These are phyloP conservation scores for Microctonus brassicae DNA, from an alignment of 2,888 invertebrate genomes.

Conservation along the genomic window DNA sequence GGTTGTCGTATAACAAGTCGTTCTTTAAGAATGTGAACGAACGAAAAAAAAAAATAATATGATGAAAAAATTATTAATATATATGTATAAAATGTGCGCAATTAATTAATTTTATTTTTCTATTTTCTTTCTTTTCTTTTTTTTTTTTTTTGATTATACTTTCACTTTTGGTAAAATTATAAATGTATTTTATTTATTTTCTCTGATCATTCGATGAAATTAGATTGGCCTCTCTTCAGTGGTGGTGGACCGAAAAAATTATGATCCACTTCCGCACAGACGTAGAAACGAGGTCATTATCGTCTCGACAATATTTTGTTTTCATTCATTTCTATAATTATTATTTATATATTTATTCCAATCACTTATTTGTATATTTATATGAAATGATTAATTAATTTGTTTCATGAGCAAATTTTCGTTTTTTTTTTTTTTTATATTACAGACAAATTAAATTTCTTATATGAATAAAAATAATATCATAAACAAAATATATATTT, in stretches of 20 bases:
- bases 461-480: no score
- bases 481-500: no score
- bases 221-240: not conserved
- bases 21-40: not conserved
- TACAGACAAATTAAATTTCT: no score
- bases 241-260: not conserved
- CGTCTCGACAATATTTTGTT: not conserved
- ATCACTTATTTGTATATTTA: no score
- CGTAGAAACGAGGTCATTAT: constrained; percentile 13
- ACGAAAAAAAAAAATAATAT: constrained; percentile 26
- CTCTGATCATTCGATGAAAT: not conserved
- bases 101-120: not conserved
- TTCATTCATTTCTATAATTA: no score
- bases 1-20: constrained; percentile 38
- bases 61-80: not conserved
- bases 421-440: no score
- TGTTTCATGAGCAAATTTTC: no score
- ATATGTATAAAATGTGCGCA: not conserved
- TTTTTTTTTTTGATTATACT: no score
- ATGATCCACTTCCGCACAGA: constrained; percentile 16
- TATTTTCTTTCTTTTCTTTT: no score
- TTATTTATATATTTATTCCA: no score
- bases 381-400: no score
- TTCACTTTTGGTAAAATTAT: not conserved
- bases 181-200: not conserved